These are phyloP conservation scores for Enteromius radiatus DNA, from an alignment of 2,797 vertebrate genomes.

Conservation along the genomic window DNA sequence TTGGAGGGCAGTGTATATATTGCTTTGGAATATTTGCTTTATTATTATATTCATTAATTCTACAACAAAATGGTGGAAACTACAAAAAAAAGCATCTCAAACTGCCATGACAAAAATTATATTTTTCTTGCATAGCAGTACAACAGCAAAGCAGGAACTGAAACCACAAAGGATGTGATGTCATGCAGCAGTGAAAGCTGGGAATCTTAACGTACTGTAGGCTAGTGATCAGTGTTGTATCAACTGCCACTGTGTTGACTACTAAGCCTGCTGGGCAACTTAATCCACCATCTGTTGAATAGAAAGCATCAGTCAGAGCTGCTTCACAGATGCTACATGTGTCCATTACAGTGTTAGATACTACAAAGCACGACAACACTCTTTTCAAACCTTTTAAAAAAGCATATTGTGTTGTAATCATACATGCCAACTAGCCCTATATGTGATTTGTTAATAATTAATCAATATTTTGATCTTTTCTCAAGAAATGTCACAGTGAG, in stretches of 20 bases:
- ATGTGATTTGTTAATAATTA: constrained; percentile 4
- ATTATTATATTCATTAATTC: neutral
- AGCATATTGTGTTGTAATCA: neutral
- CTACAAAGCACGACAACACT: neutral
- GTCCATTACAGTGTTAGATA: neutral
- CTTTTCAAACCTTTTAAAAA: neutral
- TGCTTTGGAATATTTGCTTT: neutral
- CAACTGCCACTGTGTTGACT: constrained; percentile 22
- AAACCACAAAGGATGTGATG: constrained; percentile 30
- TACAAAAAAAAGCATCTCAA: neutral
- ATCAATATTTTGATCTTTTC: neutral
- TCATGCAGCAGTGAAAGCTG: constrained; percentile 47
- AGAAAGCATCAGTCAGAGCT: constrained; percentile 43
- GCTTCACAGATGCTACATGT: constrained; percentile 37
- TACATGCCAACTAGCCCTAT: neutral
- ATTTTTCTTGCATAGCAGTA: neutral
- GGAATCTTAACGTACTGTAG: constrained; percentile 13
- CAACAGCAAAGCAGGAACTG: neutral
- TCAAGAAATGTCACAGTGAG: neutral
- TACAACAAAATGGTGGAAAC: neutral
- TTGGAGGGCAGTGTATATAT: no score
- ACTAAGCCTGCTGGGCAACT: constrained; percentile 50
- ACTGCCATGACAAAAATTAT: neutral
- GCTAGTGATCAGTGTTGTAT: constrained; percentile 29
- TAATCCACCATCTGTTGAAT: constrained; percentile 63